These are phyloP conservation scores for Drosophila sp. DNA, from an alignment of 1,140 invertebrate species.

Conservation along the genomic window DNA sequence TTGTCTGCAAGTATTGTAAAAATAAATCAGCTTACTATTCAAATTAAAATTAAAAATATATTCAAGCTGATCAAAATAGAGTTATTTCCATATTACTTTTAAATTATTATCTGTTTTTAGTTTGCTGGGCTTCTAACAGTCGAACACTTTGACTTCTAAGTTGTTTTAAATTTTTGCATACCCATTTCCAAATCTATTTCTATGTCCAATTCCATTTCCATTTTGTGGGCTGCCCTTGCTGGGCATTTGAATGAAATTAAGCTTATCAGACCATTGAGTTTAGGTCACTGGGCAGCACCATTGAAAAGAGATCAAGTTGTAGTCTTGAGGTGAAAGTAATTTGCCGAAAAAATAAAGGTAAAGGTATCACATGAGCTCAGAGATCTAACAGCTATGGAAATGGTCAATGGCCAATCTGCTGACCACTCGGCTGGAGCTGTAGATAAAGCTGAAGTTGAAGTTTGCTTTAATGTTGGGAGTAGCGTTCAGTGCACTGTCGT, in stretches of 20 bases:
- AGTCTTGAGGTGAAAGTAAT: constrained; percentile 55
- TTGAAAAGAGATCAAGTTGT: constrained; percentile 30
- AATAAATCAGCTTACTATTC: no score
- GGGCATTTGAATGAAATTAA: constrained; percentile 50
- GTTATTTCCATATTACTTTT: no score
- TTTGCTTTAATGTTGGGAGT: constrained; percentile 4
- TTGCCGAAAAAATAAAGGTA: constrained; percentile 34
- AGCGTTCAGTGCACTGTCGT: constrained; percentile 74
- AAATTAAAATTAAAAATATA: no score
- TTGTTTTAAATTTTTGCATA: constrained; percentile 21
- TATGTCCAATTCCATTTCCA: constrained; percentile 2
- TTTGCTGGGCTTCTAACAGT: no score
- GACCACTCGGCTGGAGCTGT: constrained; percentile 17
- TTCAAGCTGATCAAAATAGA: no score
- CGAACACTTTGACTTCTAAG: no score
- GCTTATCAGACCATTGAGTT: constrained; percentile 79
- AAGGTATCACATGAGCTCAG: neutral
- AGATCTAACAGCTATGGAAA: constrained; percentile 4
- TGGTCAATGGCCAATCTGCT: constrained; percentile 42
- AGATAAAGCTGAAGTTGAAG: constrained; percentile 8
- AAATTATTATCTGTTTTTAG: no score
- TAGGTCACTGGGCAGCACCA: constrained; percentile 75
- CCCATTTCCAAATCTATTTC: neutral
- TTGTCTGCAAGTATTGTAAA: no score
- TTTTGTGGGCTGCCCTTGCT: constrained; percentile 37